Evolutionary conservation across 2,113 vertebrate species (phyloP), one percentile per base, ranked within the genome.

Genomic region (Corythornis cristatus): DNA sequence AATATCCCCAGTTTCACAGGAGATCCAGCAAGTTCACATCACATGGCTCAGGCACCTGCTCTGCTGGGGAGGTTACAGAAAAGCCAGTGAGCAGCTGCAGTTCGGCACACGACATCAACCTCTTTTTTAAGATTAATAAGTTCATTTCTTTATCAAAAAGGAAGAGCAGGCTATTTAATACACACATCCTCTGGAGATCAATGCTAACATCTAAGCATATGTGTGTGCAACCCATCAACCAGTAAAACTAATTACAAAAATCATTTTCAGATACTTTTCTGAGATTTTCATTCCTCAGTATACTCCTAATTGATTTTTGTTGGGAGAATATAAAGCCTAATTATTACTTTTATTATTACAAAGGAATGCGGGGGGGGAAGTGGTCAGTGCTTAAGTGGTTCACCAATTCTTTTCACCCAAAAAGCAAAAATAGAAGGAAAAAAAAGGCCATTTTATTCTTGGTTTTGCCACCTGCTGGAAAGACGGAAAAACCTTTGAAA

Each of bases 171-270:
- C 92, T 85, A 86, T 72, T 93, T 83, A 94, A 92, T 64, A 93
- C 33, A 90, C 56, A 84, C 37, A 58, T 72, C 53, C 87, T 89
- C 92, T 77, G 57, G 89, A 95, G 93, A 93, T 95, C 92, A 93
- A 93, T 92, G 88, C 61, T 71, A 91, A 85, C 75, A 90, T 81
- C 53, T 85, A 81, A 78, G 89, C 0, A 0, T 85, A 86, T 51
- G 61, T 77, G 85, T 3, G 1, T 81, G 84, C 86, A 78, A 94
- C 94, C 77, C 94, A 96, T 92, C 95, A 96, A 81, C 80, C 79
- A 94, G 83, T 94, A 90, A 95, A 96, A 96, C 95, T 95, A 94
- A 96, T 93, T 96, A 94, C 90, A 71, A 94, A 96, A 97, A 95
- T 96, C 94, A 96, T 80, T 95, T 93, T 92, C 87, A 92, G 86